These are phyloP conservation scores for Panurus biarmicus DNA, from an alignment of 2,113 vertebrate genomes.

Conservation along the genomic window DNA sequence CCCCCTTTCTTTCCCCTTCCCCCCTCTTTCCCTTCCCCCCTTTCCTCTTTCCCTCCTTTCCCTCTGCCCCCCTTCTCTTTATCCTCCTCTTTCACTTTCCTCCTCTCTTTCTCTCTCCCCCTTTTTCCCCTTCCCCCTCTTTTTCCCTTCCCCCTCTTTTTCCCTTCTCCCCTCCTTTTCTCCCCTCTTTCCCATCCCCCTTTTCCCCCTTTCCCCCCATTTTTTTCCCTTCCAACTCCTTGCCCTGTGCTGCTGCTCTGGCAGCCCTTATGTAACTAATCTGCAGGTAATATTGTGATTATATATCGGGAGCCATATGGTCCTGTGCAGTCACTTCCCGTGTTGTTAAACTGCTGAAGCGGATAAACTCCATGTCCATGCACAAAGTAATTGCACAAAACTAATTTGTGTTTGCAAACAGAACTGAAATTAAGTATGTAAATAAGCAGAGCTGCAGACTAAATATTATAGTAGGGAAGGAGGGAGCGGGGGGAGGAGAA, in stretches of 20 bases:
- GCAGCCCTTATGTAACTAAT: constrained; percentile 70
- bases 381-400: constrained; percentile 74
- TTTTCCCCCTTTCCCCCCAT: neutral
- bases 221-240: neutral
- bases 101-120: neutral
- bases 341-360: constrained; percentile 62
- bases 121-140: no score
- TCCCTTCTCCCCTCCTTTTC: rapidly evolving
- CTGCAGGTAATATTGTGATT: constrained; percentile 75
- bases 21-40: rapidly evolving
- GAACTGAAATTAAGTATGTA: constrained; percentile 73
- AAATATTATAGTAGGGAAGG: constrained; percentile 59
- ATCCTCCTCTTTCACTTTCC: no score
- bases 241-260: constrained; percentile 48
- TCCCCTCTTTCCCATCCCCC: no score
- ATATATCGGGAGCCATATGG: constrained; percentile 69
- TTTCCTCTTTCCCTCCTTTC: no score
- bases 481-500: neutral
- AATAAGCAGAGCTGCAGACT: constrained; percentile 71
- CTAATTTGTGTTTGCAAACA: constrained; percentile 79
- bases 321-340: constrained; percentile 36
- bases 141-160: no score
- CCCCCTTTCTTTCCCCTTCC: neutral
- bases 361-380: constrained; percentile 66
- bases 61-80: no score